Evolutionary conservation across 2,888 invertebrate species (phyloP).

Genomic region (Agriopis marginaria): DNA sequence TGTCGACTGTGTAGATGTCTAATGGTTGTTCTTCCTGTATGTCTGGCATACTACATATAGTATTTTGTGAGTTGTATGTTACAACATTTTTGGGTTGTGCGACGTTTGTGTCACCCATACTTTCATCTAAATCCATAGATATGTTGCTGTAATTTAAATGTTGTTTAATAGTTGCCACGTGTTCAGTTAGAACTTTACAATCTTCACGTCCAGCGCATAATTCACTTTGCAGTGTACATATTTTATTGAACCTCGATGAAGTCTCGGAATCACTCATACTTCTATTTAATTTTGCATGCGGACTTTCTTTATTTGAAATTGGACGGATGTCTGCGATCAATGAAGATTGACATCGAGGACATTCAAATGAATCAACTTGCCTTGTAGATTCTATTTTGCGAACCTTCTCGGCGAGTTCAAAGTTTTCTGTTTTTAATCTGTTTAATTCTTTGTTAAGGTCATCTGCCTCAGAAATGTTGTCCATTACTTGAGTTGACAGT

Average conservation of each 20-base stretch:
- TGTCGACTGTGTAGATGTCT: slow-evolving; percentile 67
- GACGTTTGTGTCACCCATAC: slow-evolving; percentile 61
- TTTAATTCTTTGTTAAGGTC: slow-evolving; percentile 73
- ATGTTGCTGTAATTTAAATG: slow-evolving; percentile 72
- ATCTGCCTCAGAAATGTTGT: slow-evolving; percentile 85
- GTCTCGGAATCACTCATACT: slow-evolving; percentile 75
- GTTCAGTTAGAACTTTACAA: slow-evolving; percentile 75
- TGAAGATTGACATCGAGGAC: slow-evolving; percentile 53
- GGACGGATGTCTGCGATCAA: slow-evolving; percentile 58
- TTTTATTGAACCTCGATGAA: slow-evolving; percentile 72
- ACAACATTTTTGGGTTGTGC: slow-evolving; percentile 54
- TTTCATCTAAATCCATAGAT: slow-evolving; percentile 74
- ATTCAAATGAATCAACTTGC: slow-evolving; percentile 43
- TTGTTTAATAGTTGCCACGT: slow-evolving; percentile 76
- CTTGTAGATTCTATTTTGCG: slow-evolving; percentile 38
- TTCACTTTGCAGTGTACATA: slow-evolving; percentile 76
- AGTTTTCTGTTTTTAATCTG: slow-evolving; percentile 56
- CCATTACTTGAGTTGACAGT: slow-evolving; percentile 86
- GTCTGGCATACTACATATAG: slow-evolving; percentile 56
- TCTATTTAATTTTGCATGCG: slow-evolving; percentile 65
- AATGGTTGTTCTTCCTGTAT: slow-evolving; percentile 59
- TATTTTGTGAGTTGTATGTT: slow-evolving; percentile 47
- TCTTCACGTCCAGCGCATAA: slow-evolving; percentile 76
- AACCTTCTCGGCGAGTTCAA: slow-evolving; percentile 55
- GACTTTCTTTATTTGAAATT: slow-evolving; percentile 45